Evolutionary conservation across 2,113 vertebrate species (phyloP).

Genomic region (Dipodomys merriami): DNA sequence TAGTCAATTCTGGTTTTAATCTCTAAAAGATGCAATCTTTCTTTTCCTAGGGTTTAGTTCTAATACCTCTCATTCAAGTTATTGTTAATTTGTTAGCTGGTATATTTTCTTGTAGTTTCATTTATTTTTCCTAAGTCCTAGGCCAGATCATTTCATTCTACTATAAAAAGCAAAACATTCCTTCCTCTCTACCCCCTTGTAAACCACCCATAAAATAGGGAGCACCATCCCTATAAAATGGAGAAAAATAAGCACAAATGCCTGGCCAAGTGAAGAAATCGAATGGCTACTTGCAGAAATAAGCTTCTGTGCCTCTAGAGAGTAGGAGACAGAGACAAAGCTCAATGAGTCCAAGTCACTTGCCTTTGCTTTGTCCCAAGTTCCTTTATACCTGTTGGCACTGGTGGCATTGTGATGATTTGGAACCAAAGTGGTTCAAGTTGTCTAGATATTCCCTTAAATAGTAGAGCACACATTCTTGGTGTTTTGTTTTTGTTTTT

Average conservation of each 20-base stretch:
- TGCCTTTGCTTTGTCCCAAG: background rate
- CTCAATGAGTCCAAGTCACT: background rate
- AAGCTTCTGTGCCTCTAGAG: background rate
- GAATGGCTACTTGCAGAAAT: background rate
- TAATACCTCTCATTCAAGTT: background rate
- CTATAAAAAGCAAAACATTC: background rate
- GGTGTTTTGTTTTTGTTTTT: too few species aligned
- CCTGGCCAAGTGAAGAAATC: background rate
- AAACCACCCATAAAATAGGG: background rate
- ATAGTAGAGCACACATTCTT: background rate
- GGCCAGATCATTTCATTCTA: background rate
- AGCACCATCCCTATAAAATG: background rate
- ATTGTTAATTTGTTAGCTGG: background rate
- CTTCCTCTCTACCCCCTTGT: background rate
- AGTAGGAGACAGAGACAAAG: background rate
- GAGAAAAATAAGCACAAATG: background rate
- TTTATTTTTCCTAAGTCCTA: constrained; percentile 9
- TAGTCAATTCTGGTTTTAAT: background rate
- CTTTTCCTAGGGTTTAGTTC: background rate
- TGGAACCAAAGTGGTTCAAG: background rate
- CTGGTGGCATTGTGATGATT: background rate
- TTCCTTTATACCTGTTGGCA: background rate
- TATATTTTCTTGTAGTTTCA: background rate
- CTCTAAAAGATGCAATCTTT: background rate
- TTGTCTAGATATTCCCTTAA: background rate